Base-by-base conservation (phyloP, 2,113 vertebrate species). In the Periophthalmodon schlosseri region DNA sequence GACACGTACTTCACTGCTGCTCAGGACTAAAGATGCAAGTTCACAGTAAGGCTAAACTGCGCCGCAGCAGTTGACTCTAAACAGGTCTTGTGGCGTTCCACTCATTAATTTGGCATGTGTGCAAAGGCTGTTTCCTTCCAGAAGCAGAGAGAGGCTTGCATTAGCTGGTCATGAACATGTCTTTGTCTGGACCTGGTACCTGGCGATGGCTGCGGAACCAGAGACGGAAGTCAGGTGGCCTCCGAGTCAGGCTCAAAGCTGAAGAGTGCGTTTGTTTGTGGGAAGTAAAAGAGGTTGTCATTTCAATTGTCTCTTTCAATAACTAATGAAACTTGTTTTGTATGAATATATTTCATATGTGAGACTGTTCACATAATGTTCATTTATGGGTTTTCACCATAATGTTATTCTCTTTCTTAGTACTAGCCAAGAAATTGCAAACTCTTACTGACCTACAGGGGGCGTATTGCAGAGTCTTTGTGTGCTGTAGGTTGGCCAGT, bases 181-280 rank as follows among this genome's bases (percentile, higher is more conserved):
- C 87, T 91, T 91, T 92, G 85, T 92, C 85, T 86, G 72, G 68
- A 73, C 63, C 73, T 68, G 50, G 82, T 75, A 79, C 86, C 79
- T 74, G 84, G 82, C 74, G 33, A 70, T 70, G 80, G 75, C 86
- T 93, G 82, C 89, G 90, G 90, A 87, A 92, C 80, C 91, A 93
- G 91, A 89, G 75, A 81, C 87, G 87, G 88, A 93, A 92, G 91
- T 89, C 87, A 73, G 88, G 87, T 82, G 81, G 75, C 82, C 63
- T 84, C 79, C 66, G 65, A 77, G 78, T 77, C 83, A 60, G 60
- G 69, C 54, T 77, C 75, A 81, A 91, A 90, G 88, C 84, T 84
- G 82, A 78, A 76, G 39, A 60, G 72, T 81, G 84, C 90, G 87
- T 92, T 83, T 10, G 69, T 83, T 80, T 69, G 68, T 34, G 76